Conservation (phyloP, 2,797 vertebrate genomes). For the Agapornis canus region DNA sequence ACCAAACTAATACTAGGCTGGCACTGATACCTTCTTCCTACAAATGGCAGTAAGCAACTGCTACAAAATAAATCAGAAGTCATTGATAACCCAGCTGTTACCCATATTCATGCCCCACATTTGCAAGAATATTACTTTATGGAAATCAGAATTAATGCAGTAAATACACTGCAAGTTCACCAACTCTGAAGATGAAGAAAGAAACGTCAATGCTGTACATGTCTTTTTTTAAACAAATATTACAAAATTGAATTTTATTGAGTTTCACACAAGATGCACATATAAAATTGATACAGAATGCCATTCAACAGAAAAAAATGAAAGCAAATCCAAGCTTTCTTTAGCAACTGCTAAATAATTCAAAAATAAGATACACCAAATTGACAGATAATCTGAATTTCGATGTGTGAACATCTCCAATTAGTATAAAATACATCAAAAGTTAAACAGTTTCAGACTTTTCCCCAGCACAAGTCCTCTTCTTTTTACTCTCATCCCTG, state of each 20-base stretch:
- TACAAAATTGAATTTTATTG: slow-evolving; percentile 85
- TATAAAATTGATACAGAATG: slow-evolving; percentile 85
- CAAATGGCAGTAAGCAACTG: background rate
- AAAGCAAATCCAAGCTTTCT: slow-evolving; percentile 68
- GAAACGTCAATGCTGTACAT: slow-evolving; percentile 38
- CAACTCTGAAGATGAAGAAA: background rate
- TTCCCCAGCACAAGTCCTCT: slow-evolving; percentile 15
- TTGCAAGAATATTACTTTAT: background rate
- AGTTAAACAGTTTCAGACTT: slow-evolving; percentile 23
- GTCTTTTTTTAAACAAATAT: slow-evolving; percentile 80
- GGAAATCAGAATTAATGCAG: background rate
- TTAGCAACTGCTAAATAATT: slow-evolving; percentile 69
- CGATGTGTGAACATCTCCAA: slow-evolving; percentile 61
- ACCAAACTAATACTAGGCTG: background rate
- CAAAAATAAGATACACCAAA: slow-evolving; percentile 62
- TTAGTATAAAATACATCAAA: slow-evolving; percentile 54
- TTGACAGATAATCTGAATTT: slow-evolving; percentile 60
- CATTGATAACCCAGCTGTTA: background rate
- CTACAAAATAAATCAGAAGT: background rate
- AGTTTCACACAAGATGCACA: slow-evolving; percentile 85
- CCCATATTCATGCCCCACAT: fast-evolving
- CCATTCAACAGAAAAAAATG: slow-evolving; percentile 75
- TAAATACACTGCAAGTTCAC: background rate
- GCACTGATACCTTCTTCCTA: background rate
- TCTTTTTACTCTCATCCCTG: slow-evolving; percentile 17